Percentiles rank a stretch among this genome's conserved stretches.
Evolutionary conservation across 2,113 vertebrate species (phyloP).

Genomic region (Callopanchax toddi): DNA sequence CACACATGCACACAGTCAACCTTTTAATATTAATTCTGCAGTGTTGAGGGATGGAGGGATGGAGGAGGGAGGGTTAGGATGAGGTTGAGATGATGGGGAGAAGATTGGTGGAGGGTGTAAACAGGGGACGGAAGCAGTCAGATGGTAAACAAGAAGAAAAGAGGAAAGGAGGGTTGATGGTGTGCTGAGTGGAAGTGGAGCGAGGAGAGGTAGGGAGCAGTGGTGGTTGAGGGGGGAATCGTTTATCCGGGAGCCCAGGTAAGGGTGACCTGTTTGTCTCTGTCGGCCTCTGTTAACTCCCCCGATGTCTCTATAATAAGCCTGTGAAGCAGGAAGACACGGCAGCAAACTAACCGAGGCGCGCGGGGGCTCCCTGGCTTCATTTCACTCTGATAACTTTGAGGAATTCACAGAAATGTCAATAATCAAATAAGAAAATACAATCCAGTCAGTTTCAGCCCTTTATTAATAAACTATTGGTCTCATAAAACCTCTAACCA

Average conservation of each 20-base stretch:
- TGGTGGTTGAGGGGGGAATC: constrained; percentile 55
- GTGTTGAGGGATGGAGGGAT: not conserved
- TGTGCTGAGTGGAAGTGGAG: constrained; percentile 25
- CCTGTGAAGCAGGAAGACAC: constrained; percentile 54
- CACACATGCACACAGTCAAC: not conserved
- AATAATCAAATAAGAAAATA: constrained; percentile 20
- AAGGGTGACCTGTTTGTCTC: constrained; percentile 77
- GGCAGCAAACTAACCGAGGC: constrained; percentile 36
- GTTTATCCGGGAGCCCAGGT: constrained; percentile 66
- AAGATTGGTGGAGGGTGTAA: constrained; percentile 10
- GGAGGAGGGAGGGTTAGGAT: constrained; percentile 4
- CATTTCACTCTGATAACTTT: constrained; percentile 18
- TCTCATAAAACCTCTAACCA: not conserved
- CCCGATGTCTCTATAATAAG: constrained; percentile 73
- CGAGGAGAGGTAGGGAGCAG: constrained; percentile 27
- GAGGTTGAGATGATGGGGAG: constrained; percentile 22
- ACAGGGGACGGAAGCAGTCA: constrained; percentile 24
- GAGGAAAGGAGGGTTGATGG: constrained; percentile 31
- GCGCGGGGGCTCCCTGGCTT: constrained; percentile 21
- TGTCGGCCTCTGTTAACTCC: constrained; percentile 59
- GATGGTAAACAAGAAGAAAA: constrained; percentile 30
- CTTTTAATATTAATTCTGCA: constrained; percentile 56
- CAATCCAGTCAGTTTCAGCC: not conserved
- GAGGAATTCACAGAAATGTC: constrained; percentile 43
- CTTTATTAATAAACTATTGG: not conserved